Conservation (phyloP, 2,797 vertebrate genomes). For the Onychomys torridus region DNA sequence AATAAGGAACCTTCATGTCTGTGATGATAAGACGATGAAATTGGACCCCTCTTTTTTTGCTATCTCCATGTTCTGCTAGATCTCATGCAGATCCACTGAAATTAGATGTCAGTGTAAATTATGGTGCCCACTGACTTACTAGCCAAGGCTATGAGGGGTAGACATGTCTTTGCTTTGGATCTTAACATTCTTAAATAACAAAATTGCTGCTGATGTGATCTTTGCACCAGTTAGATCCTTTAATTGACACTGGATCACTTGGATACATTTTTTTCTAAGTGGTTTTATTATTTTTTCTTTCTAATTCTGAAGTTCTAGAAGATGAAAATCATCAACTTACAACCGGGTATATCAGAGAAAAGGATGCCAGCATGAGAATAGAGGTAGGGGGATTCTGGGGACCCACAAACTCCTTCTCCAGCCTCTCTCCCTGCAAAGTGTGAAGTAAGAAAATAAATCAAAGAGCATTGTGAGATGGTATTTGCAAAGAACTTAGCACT, state of each 20-base stretch:
- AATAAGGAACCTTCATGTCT: constrained; percentile 89
- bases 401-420: not conserved
- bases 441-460: constrained; percentile 53
- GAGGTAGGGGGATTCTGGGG: not conserved
- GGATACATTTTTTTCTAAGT: constrained; percentile 38
- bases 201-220: constrained; percentile 92
- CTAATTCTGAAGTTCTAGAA: constrained; percentile 82
- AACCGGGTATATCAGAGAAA: constrained; percentile 44
- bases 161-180: constrained; percentile 93
- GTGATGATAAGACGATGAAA: constrained; percentile 89
- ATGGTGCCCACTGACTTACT: constrained; percentile 89
- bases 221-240: constrained; percentile 89
- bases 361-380: not conserved
- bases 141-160: constrained; percentile 88
- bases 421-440: not conserved
- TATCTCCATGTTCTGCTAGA: constrained; percentile 90
- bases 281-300: constrained; percentile 75
- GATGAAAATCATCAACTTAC: constrained; percentile 45
- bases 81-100: constrained; percentile 92
- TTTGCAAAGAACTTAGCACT: constrained; percentile 59
- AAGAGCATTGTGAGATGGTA: constrained; percentile 53
- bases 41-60: constrained; percentile 85
- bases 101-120: constrained; percentile 97
- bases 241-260: constrained; percentile 87
- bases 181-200: constrained; percentile 90